These are phyloP conservation scores for Oscheius sp. DNA, from an alignment of 2,888 invertebrate genomes.

Conservation along the genomic window DNA sequence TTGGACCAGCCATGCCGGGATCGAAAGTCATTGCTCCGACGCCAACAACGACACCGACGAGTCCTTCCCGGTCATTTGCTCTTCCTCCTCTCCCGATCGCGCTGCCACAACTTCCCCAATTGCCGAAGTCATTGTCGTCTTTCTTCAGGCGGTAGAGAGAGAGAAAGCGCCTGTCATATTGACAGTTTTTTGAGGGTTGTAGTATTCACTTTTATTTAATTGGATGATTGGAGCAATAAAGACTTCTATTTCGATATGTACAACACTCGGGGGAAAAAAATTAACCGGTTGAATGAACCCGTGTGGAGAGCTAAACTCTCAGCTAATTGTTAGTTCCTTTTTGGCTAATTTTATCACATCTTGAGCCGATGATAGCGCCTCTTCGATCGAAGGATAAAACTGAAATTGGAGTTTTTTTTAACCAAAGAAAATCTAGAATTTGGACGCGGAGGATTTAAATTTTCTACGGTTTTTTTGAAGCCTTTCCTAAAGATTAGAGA, in stretches of 20 bases:
- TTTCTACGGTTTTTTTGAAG: too few species aligned
- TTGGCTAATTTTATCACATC: slow-evolving; percentile 1
- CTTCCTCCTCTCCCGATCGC: slow-evolving; percentile 14
- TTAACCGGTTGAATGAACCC: not conserved
- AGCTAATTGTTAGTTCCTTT: slow-evolving; percentile 9
- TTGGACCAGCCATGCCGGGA: slow-evolving; percentile 1
- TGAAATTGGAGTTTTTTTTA: too few species aligned
- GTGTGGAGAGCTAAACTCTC: not conserved
- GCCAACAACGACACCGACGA: slow-evolving; percentile 28
- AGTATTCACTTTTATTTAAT: too few species aligned
- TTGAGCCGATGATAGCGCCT: slow-evolving; percentile 16
- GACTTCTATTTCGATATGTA: slow-evolving; percentile 27
- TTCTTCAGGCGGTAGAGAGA: slow-evolving; percentile 28
- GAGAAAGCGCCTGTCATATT: slow-evolving; percentile 7
- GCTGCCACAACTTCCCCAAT: slow-evolving; percentile 1
- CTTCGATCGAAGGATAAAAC: slow-evolving; percentile 27
- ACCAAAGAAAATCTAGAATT: too few species aligned
- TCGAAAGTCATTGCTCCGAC: slow-evolving; percentile 25
- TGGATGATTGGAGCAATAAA: slow-evolving; percentile 20
- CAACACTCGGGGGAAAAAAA: not conserved
- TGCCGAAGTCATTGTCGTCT: slow-evolving; percentile 30
- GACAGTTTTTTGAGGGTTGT: too few species aligned
- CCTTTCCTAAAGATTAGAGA: too few species aligned
- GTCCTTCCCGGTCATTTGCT: slow-evolving; percentile 20
- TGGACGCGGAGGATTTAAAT: too few species aligned